Evolutionary conservation across 2,797 vertebrate genomes (phyloP).

Genomic region (Adrianichthys oophorus): DNA sequence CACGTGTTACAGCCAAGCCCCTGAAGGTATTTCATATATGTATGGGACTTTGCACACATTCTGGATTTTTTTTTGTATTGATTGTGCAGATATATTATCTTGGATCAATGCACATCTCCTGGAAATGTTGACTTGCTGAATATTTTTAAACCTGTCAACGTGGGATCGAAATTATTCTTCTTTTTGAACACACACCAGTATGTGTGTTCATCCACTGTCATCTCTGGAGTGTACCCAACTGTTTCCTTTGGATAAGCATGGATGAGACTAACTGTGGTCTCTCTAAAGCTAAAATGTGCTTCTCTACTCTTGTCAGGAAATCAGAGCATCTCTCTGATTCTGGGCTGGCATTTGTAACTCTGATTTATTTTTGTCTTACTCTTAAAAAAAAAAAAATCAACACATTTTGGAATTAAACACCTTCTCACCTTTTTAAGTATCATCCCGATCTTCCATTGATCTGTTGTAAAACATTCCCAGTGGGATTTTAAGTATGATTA

Average conservation of each 20-base stretch:
- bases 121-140: constrained; percentile 50
- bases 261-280: constrained; percentile 12
- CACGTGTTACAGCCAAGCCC: constrained; percentile 1
- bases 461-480: too few species aligned
- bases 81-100: constrained; percentile 15
- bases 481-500: too few species aligned
- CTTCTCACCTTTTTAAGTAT: too few species aligned
- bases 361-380: constrained; percentile 1
- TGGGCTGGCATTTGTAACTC: constrained; percentile 27
- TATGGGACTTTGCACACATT: background rate
- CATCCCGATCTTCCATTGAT: too few species aligned
- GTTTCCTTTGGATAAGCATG: constrained; percentile 41
- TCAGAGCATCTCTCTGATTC: constrained; percentile 9
- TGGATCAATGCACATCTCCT: constrained; percentile 33
- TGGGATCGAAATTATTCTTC: constrained; percentile 13
- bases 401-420: too few species aligned
- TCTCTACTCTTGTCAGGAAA: constrained; percentile 30
- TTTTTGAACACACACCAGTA: constrained; percentile 8
- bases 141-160: constrained; percentile 54
- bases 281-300: constrained; percentile 23
- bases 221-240: constrained; percentile 20
- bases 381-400: constrained; percentile 12
- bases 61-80: background rate
- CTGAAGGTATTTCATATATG: constrained; percentile 6
- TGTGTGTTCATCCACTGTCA: constrained; percentile 7